These are phyloP conservation scores for Hypotaenidia okinawae DNA, from an alignment of 2,797 vertebrate genomes.

Conservation along the genomic window DNA sequence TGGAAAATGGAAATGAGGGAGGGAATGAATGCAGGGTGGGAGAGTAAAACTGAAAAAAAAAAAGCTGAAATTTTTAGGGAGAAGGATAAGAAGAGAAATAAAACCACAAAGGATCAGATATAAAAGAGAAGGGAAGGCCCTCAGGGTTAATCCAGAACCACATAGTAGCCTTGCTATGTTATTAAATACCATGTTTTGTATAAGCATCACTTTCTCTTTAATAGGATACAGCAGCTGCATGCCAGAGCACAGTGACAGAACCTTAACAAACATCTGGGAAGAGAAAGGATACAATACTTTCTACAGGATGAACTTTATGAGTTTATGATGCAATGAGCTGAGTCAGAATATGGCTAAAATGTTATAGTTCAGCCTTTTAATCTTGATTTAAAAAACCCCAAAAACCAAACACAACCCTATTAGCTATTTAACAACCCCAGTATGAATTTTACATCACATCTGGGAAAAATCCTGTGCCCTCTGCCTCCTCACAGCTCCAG, in stretches of 20 bases:
- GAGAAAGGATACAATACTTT: conserved; percentile 31
- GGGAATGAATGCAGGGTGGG: neutral
- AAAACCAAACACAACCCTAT: neutral
- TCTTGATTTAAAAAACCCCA: neutral
- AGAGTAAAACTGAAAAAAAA: neutral
- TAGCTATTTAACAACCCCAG: neutral
- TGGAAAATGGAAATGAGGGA: neutral
- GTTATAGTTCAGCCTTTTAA: neutral
- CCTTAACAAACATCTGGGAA: conserved; percentile 26
- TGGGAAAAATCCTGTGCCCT: neutral
- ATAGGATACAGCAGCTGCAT: neutral
- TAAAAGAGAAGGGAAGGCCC: conserved; percentile 7
- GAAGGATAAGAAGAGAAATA: conserved; percentile 6
- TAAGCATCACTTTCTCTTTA: neutral
- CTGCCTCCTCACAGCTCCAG: neutral
- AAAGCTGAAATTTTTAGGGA: conserved; percentile 10
- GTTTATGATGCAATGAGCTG: conserved; percentile 15
- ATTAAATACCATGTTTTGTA: neutral
- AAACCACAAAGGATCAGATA: neutral
- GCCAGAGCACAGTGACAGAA: neutral
- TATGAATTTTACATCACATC: neutral
- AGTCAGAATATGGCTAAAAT: neutral
- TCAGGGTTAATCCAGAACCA: conserved; percentile 15
- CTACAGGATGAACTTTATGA: conserved; percentile 25
- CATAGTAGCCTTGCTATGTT: neutral